Conservation (phyloP, 1,140 invertebrate species). For the Listronotus oregonensis region DNA sequence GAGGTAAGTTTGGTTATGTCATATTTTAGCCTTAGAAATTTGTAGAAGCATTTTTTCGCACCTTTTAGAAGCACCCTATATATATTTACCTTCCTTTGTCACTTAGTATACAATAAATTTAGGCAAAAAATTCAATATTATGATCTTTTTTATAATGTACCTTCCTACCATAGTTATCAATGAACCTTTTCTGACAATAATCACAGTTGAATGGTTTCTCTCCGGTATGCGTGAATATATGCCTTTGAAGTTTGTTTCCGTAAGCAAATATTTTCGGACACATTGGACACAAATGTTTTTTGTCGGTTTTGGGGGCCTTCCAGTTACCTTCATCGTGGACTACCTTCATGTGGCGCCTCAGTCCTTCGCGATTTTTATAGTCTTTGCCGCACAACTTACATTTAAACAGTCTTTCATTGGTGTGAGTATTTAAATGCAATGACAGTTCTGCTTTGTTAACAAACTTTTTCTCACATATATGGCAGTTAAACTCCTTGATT, state of each 20-base stretch:
- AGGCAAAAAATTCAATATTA: not conserved
- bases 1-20: too few species aligned
- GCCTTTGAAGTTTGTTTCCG: constrained; percentile 45
- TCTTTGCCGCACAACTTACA: constrained; percentile 88
- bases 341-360: constrained; percentile 31
- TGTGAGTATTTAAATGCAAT: constrained; percentile 95
- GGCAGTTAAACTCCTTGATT: constrained; percentile 65
- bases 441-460: constrained; percentile 86
- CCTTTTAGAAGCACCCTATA: too few species aligned
- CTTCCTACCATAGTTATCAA: constrained; percentile 37
- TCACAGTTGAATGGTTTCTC: constrained; percentile 52
- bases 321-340: constrained; percentile 34
- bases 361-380: constrained; percentile 33
- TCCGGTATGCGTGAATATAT: constrained; percentile 48
- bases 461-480: constrained; percentile 95
- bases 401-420: constrained; percentile 93
- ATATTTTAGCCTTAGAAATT: too few species aligned
- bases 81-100: too few species aligned
- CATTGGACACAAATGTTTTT: constrained; percentile 31
- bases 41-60: too few species aligned
- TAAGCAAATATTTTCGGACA: constrained; percentile 37
- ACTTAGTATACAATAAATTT: too few species aligned
- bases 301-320: constrained; percentile 26
- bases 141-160: constrained; percentile 34
- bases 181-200: constrained; percentile 63